Evolutionary conservation across 1,140 invertebrate genomes (phyloP), one percentile per base, ranked within the genome.

Genomic region (Asobara japonica): DNA sequence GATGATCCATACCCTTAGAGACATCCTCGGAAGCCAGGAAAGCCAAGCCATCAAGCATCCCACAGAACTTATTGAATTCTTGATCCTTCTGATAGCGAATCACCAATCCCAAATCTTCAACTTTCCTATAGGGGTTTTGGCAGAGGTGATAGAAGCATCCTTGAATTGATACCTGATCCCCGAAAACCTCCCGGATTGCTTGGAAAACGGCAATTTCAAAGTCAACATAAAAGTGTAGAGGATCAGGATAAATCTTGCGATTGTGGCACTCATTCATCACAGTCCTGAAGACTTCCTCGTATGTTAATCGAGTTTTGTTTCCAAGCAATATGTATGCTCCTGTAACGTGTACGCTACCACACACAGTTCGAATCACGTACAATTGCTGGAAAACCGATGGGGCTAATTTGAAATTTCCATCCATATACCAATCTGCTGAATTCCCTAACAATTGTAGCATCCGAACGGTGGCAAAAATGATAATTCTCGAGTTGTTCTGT

Each of bases 61-160:
- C 66, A 30, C 66, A 51, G 41, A 68, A 68, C 56, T 68, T 7
- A 18, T 56, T 68, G 3, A 68, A 68, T 25, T 51, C 25, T 13
- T n/a, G 22, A 13, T 68, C 51, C 5, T 68, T 10, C 41, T 30
- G 16, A 13, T 68, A 30, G 2, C 13, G 3, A 2, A 25, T n/a
- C 11, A 16, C 8, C 10, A 68, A 33, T 0, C 25, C 22, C 8
- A 68, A 29, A 1, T 51, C 51, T 30, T 68, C 41, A 5, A 68
- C 25, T 30, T 68, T 68, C 2, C 66, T 20, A 16, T 48, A 56
- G 10, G 66, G 51, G n/a, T 45, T 51, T 68, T 68, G 45, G 13
- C 41, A 45, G 1, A 68, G n/a, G 25, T 68, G 66, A 16, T 68
- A 68, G 27, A 45, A 68, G 4, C 45, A 68, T 1, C 41, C 66